Base-by-base conservation (phyloP, 2,888 invertebrate genomes). In the Gastracanthus pulcherrimus region DNA sequence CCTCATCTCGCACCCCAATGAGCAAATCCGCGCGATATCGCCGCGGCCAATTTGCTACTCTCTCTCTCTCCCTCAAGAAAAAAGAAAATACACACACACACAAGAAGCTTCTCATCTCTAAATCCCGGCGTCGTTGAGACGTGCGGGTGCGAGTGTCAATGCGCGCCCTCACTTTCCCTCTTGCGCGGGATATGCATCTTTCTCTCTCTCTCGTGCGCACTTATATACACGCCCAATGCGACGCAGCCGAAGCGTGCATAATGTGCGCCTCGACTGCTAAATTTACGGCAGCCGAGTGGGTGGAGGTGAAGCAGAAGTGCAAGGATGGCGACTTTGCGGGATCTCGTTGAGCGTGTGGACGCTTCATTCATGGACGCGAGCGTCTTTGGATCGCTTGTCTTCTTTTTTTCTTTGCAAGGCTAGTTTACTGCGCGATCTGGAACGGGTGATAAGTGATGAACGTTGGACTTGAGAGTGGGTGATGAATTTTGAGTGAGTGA, bases 191-290 rank as follows among this genome's bases (percentile, higher is more conserved):
- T n/a, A 45, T n/a, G 45, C 45, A 16, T 45, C 45, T 11, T n/a
- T 11, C 45, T n/a, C 51, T n/a, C n/a, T n/a, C n/a, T n/a, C n/a
- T n/a, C n/a, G n/a, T n/a, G n/a, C n/a, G 70, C 66, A 38, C 48
- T 45, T 23, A 19, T 71, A 41, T 75, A 84, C 83, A 88, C 88
- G 88, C 87, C 88, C 89, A 89, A 89, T 89, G 88, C 91, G 88
- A 87, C 86, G 86, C 86, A 89, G 88, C 84, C 88, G 89, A 87
- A 89, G 91, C 90, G 90, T 91, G 91, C 88, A 90, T 90, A 90
- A 91, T 90, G 89, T 90, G 88, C n/a, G n/a, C 89, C 89, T 88
- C 88, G 87, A 45, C 45, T 29, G 89, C 90, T 91, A 91, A 90
- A 91, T 91, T 91, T 91, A 91, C 90, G 86, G 88, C 62, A 7